Evolutionary conservation across 2,888 invertebrate species (phyloP).

Genomic region (Elegia similella): DNA sequence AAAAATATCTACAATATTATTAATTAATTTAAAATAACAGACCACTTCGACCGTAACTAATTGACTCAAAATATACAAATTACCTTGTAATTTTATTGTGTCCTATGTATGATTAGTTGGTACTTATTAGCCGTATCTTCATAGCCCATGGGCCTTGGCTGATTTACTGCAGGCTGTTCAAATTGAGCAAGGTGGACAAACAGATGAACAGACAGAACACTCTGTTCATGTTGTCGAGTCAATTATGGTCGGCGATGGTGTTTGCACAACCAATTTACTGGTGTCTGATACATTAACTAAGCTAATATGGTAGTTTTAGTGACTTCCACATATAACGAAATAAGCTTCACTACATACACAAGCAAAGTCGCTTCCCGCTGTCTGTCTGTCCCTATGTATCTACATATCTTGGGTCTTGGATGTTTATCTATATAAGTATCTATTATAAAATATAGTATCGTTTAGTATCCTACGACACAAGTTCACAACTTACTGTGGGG

Average conservation of each 20-base stretch:
- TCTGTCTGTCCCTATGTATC: too few relatives aligned
- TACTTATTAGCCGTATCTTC: not conserved
- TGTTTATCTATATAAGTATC: too few relatives aligned
- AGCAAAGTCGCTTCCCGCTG: too few relatives aligned
- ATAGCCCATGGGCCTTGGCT: slow-evolving; percentile 30
- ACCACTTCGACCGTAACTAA: not conserved
- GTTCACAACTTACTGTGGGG: too few relatives aligned
- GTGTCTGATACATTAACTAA: slow-evolving; percentile 7
- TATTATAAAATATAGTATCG: too few relatives aligned
- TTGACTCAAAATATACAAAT: too few relatives aligned
- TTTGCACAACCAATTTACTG: slow-evolving; percentile 16
- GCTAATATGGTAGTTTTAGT: not conserved
- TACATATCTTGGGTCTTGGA: too few relatives aligned
- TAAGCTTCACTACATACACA: too few relatives aligned
- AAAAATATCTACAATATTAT: not conserved
- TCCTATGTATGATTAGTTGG: not conserved
- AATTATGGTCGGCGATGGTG: slow-evolving; percentile 17
- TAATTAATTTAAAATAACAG: not conserved
- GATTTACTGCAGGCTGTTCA: slow-evolving; percentile 32
- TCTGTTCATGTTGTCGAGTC: slow-evolving; percentile 17
- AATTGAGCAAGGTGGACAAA: slow-evolving; percentile 43
- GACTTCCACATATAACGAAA: not conserved
- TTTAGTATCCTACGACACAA: too few relatives aligned
- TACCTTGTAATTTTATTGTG: not conserved
- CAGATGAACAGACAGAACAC: slow-evolving; percentile 3